These are phyloP conservation scores for Cataglyphis hispanica DNA, from an alignment of 1,140 invertebrate genomes.

Conservation along the genomic window DNA sequence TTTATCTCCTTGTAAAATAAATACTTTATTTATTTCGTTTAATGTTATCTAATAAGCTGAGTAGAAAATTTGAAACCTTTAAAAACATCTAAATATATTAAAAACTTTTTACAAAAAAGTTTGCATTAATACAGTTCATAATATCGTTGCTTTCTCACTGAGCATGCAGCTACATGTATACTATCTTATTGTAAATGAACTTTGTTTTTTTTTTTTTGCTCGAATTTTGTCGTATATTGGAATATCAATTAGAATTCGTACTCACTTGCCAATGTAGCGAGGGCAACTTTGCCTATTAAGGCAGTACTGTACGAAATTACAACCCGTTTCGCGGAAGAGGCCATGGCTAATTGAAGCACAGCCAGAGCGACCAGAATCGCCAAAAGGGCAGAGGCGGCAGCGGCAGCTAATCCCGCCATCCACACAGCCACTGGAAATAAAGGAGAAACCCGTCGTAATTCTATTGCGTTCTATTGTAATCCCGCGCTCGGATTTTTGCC, in stretches of 20 bases:
- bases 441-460: slow-evolving; percentile 15
- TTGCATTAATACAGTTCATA: too few relatives aligned
- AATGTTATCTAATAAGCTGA: background rate
- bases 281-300: slow-evolving; percentile 91
- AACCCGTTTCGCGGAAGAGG: slow-evolving; percentile 92
- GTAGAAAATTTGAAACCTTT: too few relatives aligned
- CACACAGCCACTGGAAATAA: slow-evolving; percentile 91
- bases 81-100: too few relatives aligned
- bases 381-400: slow-evolving; percentile 90
- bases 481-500: too few relatives aligned
- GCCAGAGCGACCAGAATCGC: slow-evolving; percentile 92
- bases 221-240: background rate
- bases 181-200: background rate
- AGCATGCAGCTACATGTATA: too few relatives aligned
- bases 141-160: too few relatives aligned
- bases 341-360: slow-evolving; percentile 94
- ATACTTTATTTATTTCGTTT: background rate
- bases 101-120: too few relatives aligned
- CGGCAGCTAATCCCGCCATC: slow-evolving; percentile 92
- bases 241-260: slow-evolving; percentile 69
- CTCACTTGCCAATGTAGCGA: slow-evolving; percentile 92
- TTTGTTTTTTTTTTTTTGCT: background rate
- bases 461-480: slow-evolving; percentile 9
- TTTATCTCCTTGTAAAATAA: background rate
- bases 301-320: slow-evolving; percentile 91